These are phyloP conservation scores for Meteorus cinctellus DNA, from an alignment of 2,888 invertebrate genomes.

Conservation along the genomic window DNA sequence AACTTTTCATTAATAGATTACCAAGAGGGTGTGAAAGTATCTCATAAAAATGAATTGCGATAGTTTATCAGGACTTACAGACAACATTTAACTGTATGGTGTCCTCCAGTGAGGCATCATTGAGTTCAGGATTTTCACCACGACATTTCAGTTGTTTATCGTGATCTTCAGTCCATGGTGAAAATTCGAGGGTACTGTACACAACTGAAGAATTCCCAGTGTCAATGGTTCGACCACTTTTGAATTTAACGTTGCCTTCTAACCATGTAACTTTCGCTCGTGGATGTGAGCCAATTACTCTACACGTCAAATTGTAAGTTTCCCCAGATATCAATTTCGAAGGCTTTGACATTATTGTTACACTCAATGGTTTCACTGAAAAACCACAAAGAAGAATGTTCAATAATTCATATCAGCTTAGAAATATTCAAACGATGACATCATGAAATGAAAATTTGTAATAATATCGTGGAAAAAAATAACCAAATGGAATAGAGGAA, in stretches of 20 bases:
- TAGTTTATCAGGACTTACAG: conserved; percentile 82
- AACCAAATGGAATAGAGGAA: neutral
- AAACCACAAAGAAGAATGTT: conserved; percentile 54
- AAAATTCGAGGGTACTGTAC: conserved; percentile 85
- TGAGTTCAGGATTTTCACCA: conserved; percentile 87
- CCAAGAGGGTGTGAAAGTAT: neutral
- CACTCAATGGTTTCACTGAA: conserved; percentile 87
- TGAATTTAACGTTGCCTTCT: conserved; percentile 85
- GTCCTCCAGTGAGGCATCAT: conserved; percentile 86
- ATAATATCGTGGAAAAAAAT: neutral
- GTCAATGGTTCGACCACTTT: conserved; percentile 75
- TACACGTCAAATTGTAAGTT: conserved; percentile 86
- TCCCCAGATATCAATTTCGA: conserved; percentile 85
- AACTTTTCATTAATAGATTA: neutral
- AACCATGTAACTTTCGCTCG: conserved; percentile 90
- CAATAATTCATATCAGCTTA: neutral
- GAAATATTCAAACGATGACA: neutral
- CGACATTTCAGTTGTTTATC: conserved; percentile 88
- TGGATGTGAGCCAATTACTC: conserved; percentile 89
- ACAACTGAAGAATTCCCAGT: conserved; percentile 80
- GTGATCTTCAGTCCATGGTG: conserved; percentile 89
- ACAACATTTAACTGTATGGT: conserved; percentile 88
- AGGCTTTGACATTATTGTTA: conserved; percentile 85
- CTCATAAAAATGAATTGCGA: conserved; percentile 13
- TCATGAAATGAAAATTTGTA: conserved; percentile 6